Evolutionary conservation across 2,797 vertebrate species (phyloP), one percentile per base, ranked within the genome.

Genomic region (Muscicapa comitata): DNA sequence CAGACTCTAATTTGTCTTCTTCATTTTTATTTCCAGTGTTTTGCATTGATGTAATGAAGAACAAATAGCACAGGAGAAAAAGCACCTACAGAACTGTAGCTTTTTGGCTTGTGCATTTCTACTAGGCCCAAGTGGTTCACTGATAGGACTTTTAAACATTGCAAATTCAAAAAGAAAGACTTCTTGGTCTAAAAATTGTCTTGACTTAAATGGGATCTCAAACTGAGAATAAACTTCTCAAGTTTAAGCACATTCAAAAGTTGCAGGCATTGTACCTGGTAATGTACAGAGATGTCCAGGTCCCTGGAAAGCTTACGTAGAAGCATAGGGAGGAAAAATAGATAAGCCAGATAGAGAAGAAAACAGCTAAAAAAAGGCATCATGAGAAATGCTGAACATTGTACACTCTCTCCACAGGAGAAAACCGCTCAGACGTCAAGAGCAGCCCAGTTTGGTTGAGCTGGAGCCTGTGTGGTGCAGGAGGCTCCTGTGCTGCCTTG

Each of bases 1-100:
- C 72, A 85, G 53, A 58, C 31, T 65, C 77, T 78, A 62, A 77
- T 88, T 93, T 92, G 83, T 95, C 74, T 95, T 73, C 80, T 88
- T 92, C 28, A 6, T 68, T 95, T 91, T 86, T 78, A 33, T 82
- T 86, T 68, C 66, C 50, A 70, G 33, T 35, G 50, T 53, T 86
- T 88, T 92, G 54, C 21, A 10, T 72, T 79, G 61, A 38, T 84
- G 47, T 47, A 82, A 92, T 17, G 58, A 80, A 73, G 79, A 88
- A 73, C 40, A 67, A 81, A 73, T 53, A 53, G 33, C 54, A 38
- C 7, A 24, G 43, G 70, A 75, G 38, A 81, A 88, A 72, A 91
- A 74, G 8, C 43, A 57, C 6, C 37, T 31, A 19, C 47, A 33
- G 66, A 91, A 65, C 45, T 67, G 35, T 68, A 71, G 47, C 18